phyloP scores from a whole-genome alignment of 2,888 invertebrate genomes.

The Odontomyia ornata region DNA sequence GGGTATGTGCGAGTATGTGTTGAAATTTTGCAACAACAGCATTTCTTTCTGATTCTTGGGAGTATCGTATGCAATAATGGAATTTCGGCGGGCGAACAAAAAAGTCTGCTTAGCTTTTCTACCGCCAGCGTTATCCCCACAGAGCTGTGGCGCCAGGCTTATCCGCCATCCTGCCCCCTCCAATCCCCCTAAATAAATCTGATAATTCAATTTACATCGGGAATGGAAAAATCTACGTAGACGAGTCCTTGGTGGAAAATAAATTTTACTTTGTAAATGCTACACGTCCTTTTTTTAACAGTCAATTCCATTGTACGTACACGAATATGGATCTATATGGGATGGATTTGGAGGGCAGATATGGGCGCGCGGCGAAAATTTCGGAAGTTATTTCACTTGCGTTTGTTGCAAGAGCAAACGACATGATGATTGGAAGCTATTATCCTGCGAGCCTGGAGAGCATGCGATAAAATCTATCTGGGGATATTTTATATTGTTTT shows the following conservation, averaged over 20 bases:
- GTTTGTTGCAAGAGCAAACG: conserved; percentile 9
- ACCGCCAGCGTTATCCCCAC: no score
- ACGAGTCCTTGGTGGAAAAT: conserved; percentile 49
- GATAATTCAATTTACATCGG: conserved; percentile 50
- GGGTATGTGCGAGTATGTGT: background rate
- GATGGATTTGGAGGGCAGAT: background rate
- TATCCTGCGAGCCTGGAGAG: background rate
- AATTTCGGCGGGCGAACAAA: background rate
- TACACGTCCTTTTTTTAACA: conserved; percentile 17
- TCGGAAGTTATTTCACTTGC: conserved; percentile 6
- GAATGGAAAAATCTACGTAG: conserved; percentile 45
- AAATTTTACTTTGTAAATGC: conserved; percentile 46
- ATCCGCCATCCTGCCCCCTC: background rate
- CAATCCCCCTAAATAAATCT: conserved; percentile 48
- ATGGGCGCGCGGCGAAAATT: background rate
- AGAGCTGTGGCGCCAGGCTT: no score
- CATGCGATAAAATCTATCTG: background rate
- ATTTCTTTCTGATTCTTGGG: background rate
- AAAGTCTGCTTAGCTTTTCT: background rate
- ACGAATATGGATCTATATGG: background rate
- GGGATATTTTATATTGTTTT: background rate
- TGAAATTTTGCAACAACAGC: background rate
- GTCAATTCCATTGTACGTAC: background rate
- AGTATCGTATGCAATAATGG: conserved; percentile 21
- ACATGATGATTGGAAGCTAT: conserved; percentile 22